These are phyloP conservation scores for Drosophila subpulchrella DNA, from an alignment of 1,140 invertebrate genomes.

Conservation along the genomic window DNA sequence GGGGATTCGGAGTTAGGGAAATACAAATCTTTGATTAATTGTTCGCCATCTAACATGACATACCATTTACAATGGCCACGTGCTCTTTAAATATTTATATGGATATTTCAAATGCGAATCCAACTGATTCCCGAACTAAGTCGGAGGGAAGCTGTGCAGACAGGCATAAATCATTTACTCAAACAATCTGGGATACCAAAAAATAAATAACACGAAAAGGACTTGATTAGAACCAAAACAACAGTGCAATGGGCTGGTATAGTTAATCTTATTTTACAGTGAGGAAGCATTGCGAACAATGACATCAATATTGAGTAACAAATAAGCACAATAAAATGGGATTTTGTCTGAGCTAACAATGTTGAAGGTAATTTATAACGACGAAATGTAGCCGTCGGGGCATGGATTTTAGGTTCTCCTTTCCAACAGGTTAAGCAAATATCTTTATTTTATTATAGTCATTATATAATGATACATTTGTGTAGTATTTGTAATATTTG, in stretches of 20 bases:
- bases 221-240: slow-evolving; percentile 38
- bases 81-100: slow-evolving; percentile 80
- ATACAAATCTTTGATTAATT: slow-evolving; percentile 81
- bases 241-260: slow-evolving; percentile 14
- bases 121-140: slow-evolving; percentile 27
- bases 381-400: background rate
- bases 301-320: slow-evolving; percentile 8
- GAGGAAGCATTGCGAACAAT: slow-evolving; percentile 5
- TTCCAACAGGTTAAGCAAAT: too few relatives aligned
- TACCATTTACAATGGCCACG: slow-evolving; percentile 80
- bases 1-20: slow-evolving; percentile 42
- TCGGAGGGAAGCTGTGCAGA: slow-evolving; percentile 27
- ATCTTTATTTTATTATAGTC: too few relatives aligned
- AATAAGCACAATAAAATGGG: slow-evolving; percentile 5
- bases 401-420: too few relatives aligned
- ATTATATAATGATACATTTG: too few relatives aligned
- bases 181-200: slow-evolving; percentile 28
- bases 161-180: slow-evolving; percentile 73
- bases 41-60: slow-evolving; percentile 72
- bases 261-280: slow-evolving; percentile 49
- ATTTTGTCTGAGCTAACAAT: background rate
- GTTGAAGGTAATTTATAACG: background rate
- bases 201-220: slow-evolving; percentile 15
- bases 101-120: slow-evolving; percentile 47
- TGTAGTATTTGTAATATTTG: too few relatives aligned